Conservation (phyloP, 2,888 invertebrate genomes). For the Drosophila hamatofila region DNA sequence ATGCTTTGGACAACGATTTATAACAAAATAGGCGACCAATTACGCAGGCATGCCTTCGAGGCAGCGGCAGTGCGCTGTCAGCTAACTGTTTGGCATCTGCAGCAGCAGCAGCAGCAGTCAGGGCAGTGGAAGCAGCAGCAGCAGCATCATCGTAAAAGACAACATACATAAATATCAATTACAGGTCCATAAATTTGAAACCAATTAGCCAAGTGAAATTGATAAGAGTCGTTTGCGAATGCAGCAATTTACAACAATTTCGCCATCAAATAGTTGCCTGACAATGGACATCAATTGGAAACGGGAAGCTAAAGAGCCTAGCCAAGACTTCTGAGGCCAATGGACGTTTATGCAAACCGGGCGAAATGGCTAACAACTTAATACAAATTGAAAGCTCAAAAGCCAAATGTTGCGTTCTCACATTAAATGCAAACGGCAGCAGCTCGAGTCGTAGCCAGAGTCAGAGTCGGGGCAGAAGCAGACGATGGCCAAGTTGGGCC, state of each 20-base stretch:
- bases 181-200: constrained; percentile 84
- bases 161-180: constrained; percentile 83
- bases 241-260: constrained; percentile 75
- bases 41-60: constrained; percentile 66
- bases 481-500: constrained; percentile 19
- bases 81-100: constrained; percentile 64
- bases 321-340: constrained; percentile 2
- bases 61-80: constrained; percentile 28
- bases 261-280: constrained; percentile 49
- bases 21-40: constrained; percentile 77
- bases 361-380: constrained; percentile 63
- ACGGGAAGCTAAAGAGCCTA: neutral
- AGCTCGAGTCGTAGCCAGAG: constrained; percentile 3
- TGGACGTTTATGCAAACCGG: constrained; percentile 59
- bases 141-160: constrained; percentile 42
- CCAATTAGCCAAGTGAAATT: constrained; percentile 84
- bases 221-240: constrained; percentile 77
- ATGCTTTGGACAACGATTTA: constrained; percentile 59
- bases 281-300: constrained; percentile 57
- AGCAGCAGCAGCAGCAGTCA: constrained; percentile 18
- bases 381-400: constrained; percentile 81
- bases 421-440: constrained; percentile 74
- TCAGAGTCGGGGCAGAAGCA: constrained; percentile 1
- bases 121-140: constrained; percentile 1
- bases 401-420: constrained; percentile 81